phyloP scores from a whole-genome alignment of 1,140 invertebrate species.

The Triops longicaudatus region DNA sequence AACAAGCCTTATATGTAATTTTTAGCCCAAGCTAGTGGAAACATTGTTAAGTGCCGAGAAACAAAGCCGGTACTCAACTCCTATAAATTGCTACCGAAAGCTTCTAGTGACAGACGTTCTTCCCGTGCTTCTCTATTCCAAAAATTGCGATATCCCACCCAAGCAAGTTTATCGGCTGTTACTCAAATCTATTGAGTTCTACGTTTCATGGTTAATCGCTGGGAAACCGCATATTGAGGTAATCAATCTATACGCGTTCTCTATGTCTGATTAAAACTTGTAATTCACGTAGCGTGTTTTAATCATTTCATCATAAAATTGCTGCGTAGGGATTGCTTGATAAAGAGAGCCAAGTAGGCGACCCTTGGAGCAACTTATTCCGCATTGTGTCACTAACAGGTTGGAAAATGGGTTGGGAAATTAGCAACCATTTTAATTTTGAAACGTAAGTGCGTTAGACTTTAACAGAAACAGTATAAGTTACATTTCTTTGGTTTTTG shows the following conservation, averaged over 20 bases:
- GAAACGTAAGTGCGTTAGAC: slow-evolving; percentile 34
- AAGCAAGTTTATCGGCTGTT: slow-evolving; percentile 57
- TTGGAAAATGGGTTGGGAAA: slow-evolving; percentile 69
- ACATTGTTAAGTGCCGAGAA: slow-evolving; percentile 65
- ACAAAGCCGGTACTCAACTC: slow-evolving; percentile 50
- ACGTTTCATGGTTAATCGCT: slow-evolving; percentile 40
- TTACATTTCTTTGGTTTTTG: slow-evolving; percentile 18
- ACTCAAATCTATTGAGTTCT: slow-evolving; percentile 51
- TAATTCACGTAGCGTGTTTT: too few species aligned
- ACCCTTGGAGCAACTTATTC: slow-evolving; percentile 72
- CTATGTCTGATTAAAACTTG: too few species aligned
- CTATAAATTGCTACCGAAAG: slow-evolving; percentile 63
- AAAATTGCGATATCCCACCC: slow-evolving; percentile 50
- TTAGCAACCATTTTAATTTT: slow-evolving; percentile 46
- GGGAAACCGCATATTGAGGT: slow-evolving; percentile 32
- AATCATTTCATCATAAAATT: slow-evolving; percentile 16
- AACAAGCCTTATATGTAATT: too few species aligned
- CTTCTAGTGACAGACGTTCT: slow-evolving; percentile 41
- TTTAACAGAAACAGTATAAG: not conserved
- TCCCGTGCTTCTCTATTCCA: slow-evolving; percentile 48
- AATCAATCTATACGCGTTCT: not conserved
- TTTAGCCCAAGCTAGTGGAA: slow-evolving; percentile 57
- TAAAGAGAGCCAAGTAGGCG: slow-evolving; percentile 48
- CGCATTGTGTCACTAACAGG: slow-evolving; percentile 63
- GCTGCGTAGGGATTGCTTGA: slow-evolving; percentile 37